Evolutionary conservation across 1,140 invertebrate species (phyloP).

Genomic region (Archivesica marissinica): DNA sequence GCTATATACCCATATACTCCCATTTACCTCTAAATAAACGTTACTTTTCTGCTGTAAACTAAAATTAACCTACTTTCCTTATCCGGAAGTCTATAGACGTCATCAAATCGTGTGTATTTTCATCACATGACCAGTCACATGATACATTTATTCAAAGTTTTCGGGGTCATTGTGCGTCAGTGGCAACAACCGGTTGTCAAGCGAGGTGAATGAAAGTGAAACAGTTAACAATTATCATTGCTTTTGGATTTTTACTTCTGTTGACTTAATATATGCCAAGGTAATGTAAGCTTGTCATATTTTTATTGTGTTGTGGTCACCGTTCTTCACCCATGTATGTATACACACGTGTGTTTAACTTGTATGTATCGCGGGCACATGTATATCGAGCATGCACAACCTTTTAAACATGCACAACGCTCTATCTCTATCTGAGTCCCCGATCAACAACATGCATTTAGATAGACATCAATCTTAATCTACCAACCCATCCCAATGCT

Average conservation of each 20-base stretch:
- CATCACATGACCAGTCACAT: slow-evolving; percentile 52
- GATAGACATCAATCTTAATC: no score
- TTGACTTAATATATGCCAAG: slow-evolving; percentile 1
- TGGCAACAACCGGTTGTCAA: slow-evolving; percentile 59
- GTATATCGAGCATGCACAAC: not conserved
- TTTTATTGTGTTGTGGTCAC: not conserved
- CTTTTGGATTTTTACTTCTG: slow-evolving; percentile 9
- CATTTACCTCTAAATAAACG: no score
- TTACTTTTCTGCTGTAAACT: no score
- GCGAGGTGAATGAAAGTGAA: slow-evolving; percentile 49
- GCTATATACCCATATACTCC: no score
- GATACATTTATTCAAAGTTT: slow-evolving; percentile 5
- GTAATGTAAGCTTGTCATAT: not conserved
- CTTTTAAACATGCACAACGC: not conserved
- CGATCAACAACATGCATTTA: no score
- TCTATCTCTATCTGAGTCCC: no score
- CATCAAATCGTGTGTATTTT: slow-evolving; percentile 43
- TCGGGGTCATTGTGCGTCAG: slow-evolving; percentile 58
- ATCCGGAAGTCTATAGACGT: slow-evolving; percentile 44
- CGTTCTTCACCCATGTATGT: not conserved
- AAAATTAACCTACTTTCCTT: no score
- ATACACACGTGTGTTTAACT: not conserved
- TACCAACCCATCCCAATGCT: no score
- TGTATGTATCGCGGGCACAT: not conserved
- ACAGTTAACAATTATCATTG: not conserved